Conservation (phyloP, 2,888 invertebrate genomes). For the Meloe dianella region DNA sequence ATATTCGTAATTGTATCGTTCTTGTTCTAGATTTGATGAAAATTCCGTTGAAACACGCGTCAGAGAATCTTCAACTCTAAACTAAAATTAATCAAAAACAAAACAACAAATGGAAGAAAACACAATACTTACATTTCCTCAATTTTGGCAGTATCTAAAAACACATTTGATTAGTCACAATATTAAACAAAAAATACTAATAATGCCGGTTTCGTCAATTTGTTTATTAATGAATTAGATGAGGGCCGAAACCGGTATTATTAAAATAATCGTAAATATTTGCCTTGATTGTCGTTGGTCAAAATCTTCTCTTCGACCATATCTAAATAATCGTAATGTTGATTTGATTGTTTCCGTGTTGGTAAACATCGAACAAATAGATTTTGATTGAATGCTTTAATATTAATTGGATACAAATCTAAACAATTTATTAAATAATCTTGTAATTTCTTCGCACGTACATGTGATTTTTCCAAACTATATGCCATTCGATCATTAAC, state of each 20-base stretch:
- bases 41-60: constrained; percentile 32
- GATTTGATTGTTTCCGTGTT: constrained; percentile 66
- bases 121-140: background rate
- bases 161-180: background rate
- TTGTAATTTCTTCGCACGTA: constrained; percentile 63
- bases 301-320: constrained; percentile 67
- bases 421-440: constrained; percentile 71
- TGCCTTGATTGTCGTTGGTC: constrained; percentile 64
- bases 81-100: constrained; percentile 36
- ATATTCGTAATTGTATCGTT: constrained; percentile 54
- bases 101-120: background rate
- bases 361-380: constrained; percentile 65
- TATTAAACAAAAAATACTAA: too few relatives aligned
- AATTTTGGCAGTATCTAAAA: background rate
- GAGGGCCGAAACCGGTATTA: too few relatives aligned
- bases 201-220: too few relatives aligned
- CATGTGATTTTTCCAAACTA: constrained; percentile 69
- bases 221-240: too few relatives aligned
- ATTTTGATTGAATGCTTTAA: constrained; percentile 64
- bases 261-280: constrained; percentile 54
- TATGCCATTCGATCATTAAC: constrained; percentile 72
- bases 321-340: constrained; percentile 64
- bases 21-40: constrained; percentile 39
- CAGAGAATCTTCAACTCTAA: constrained; percentile 49
- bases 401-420: constrained; percentile 68